Base-by-base conservation (phyloP, 2,888 invertebrate species). In the Agrenia bidenticulata region DNA sequence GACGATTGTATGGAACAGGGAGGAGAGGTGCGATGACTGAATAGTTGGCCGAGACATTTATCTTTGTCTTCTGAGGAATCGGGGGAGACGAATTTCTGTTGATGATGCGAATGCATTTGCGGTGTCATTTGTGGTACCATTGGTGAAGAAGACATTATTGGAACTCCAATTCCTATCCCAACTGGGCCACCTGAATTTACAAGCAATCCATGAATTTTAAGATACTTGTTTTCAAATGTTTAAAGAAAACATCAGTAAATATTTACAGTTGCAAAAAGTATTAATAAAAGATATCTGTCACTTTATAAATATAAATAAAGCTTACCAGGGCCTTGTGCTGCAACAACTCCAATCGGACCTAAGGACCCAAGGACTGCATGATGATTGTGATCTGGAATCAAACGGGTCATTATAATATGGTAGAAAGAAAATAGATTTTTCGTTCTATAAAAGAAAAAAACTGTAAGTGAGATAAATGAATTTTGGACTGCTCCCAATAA, bases 51-150 rank as follows among this genome's bases (percentile, higher is more conserved):
- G 11, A 58, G 45, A 61, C 63, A 66, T 66, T 62, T 69, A n/a
- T 72, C 70, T 54, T 71, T 69, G 58, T 74, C 75, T 45, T 74
- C 74, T 9, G 76, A 70, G 17, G 76, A 76, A 61, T 76, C 76
- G 21, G 76, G 73, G 4, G 72, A 70, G 41, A 71, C 72, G 53
- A 74, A 56, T 32, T 72, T 73, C 32, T 74, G 69, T 17, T 27
- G 42, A 19, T 37, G 17, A 37, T 56, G 53, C 24, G 41, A 32
- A 11, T 57, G 61, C 5, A 45, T 17, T 15, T 45, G 45, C 4
- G 45, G 15, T 17, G 59, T 59, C 23, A 56, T 63, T 2, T 57
- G 61, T 5, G 64, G 23, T 27, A 64, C 37, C 51, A 64, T 11
- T 53, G 61, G 68, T 9, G 65, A 61, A 19, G 73, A 60, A 26